Evolutionary conservation across 2,888 invertebrate species (phyloP), one percentile per base, ranked within the genome.

Genomic region (Drosophila flavopinicola): DNA sequence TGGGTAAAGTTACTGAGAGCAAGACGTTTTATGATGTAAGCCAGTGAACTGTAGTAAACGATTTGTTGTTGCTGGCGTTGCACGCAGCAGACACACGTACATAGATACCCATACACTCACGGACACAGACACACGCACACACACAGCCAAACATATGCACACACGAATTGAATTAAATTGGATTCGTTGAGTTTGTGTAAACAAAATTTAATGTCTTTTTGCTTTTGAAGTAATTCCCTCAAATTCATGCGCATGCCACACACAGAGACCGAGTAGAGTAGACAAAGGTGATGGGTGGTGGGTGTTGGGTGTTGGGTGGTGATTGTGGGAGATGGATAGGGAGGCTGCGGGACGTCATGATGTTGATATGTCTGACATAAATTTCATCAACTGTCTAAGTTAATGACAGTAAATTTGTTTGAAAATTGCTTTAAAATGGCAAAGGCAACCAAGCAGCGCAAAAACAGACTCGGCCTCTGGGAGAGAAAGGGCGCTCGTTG

Each of bases 391-490:
- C 87, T 83, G 83, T 83, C 83, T 87, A 83, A 87, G 83, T 83
- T 83, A 83, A 83, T 83, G 83, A 83, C 83, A 83, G 87, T 87
- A 83, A 83, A 83, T 83, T 83, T 83, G 83, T 85, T 83, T 83
- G 86, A 83, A 83, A 83, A 85, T 83, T 87, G 86, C 83, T 83
- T 83, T 87, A 83, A 83, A 83, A 83, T 87, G 84, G 84, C 84
- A 87, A 85, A 77, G 80, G 77, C 87, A 83, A 85, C 87, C 86
- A 76, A 73, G 70, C 85, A 83, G 66, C 60, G 66, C 85, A 79
- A 85, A 69, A 79, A 79, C 86, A 77, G 65, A 66, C 68, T 63
- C 52, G 66, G 47, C 64, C 73, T 45, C 57, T 42, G 23, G 38
- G 15, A 7, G 37, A 33, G 47, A 39, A 11, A 32, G 51, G 35